These are phyloP conservation scores for Sinonovacula constricta DNA, from an alignment of 1,140 invertebrate genomes.

Conservation along the genomic window DNA sequence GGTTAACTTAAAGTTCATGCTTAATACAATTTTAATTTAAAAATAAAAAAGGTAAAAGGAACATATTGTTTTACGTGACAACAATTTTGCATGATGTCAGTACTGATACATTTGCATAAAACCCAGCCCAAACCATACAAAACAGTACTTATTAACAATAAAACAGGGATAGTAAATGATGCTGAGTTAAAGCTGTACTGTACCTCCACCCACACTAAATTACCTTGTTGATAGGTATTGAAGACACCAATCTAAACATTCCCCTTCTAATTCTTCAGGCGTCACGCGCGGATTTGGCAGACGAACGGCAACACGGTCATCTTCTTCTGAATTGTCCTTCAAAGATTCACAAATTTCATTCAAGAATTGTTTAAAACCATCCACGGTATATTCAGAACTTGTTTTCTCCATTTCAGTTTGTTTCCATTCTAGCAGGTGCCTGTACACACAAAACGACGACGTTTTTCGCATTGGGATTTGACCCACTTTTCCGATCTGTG, in stretches of 20 bases:
- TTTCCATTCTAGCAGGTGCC: constrained; percentile 41
- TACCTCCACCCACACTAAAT: constrained; percentile 7
- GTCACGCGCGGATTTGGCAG: constrained; percentile 32
- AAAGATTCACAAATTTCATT: constrained; percentile 45
- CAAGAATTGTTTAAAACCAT: constrained; percentile 45
- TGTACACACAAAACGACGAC: constrained; percentile 43
- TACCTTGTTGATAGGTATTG: constrained; percentile 50
- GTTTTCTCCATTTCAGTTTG: constrained; percentile 47
- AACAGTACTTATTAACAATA: too few relatives aligned
- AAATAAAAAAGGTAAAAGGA: too few relatives aligned
- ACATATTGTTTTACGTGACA: too few relatives aligned
- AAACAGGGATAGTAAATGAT: too few relatives aligned
- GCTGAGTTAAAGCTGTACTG: too few relatives aligned
- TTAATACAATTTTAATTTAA: too few relatives aligned
- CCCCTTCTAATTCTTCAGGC: constrained; percentile 42
- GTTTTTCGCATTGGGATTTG: too few relatives aligned
- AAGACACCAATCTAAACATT: constrained; percentile 46
- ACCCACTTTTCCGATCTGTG: not conserved
- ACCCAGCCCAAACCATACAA: too few relatives aligned
- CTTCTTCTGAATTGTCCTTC: constrained; percentile 36
- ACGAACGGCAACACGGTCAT: constrained; percentile 35
- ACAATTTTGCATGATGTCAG: too few relatives aligned
- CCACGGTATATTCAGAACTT: not conserved
- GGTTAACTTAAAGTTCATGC: too few relatives aligned
- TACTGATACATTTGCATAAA: too few relatives aligned